These are phyloP conservation scores for Poeciliopsis presidionis DNA, from an alignment of 2,797 vertebrate genomes.

Conservation along the genomic window DNA sequence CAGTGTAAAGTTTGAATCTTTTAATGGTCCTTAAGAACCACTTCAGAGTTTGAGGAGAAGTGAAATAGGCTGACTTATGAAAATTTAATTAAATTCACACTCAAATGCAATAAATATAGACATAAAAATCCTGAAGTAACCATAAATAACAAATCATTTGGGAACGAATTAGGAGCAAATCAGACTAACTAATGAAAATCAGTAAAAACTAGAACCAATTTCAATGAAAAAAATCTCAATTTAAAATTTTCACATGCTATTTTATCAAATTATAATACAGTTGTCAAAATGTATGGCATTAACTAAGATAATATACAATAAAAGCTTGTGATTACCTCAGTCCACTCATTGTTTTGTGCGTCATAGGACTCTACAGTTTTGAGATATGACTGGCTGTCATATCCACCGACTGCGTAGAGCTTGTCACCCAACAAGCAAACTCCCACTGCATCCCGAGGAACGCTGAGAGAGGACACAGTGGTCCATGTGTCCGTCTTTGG, in stretches of 20 bases:
- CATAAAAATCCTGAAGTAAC: background rate
- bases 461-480: constrained; percentile 89
- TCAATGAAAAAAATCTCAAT: background rate
- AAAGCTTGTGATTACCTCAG: constrained; percentile 83
- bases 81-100: background rate
- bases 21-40: background rate
- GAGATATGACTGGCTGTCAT: constrained; percentile 93
- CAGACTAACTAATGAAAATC: background rate
- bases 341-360: constrained; percentile 96
- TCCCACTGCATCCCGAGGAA: constrained; percentile 92
- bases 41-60: background rate
- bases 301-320: background rate
- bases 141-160: background rate
- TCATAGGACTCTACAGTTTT: constrained; percentile 95
- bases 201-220: background rate
- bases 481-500: constrained; percentile 97
- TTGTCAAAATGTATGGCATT: background rate
- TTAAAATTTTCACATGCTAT: background rate
- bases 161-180: background rate
- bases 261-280: background rate
- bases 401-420: constrained; percentile 95
- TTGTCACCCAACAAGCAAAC: constrained; percentile 92
- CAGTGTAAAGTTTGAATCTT: background rate
- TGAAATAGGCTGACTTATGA: background rate
- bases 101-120: background rate